Evolutionary conservation across 2,888 invertebrate genomes (phyloP), one percentile per base, ranked within the genome.

Genomic region (Eugnorisma glareosa): DNA sequence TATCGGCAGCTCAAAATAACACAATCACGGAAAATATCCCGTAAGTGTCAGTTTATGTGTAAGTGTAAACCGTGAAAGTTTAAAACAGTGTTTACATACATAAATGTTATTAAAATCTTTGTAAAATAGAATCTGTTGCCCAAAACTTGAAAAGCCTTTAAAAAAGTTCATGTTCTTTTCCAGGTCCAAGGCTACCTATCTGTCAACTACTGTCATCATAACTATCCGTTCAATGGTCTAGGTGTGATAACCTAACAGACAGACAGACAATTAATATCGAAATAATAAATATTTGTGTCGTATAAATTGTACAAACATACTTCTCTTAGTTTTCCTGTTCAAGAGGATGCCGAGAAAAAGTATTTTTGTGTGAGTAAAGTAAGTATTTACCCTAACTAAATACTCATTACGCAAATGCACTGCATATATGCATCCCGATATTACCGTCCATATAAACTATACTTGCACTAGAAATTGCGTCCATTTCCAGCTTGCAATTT

Each of bases 401-500:
- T 15, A 45, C 21, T 54, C 59, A 82, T 76, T 59, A 69, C 59
- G 37, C 66, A 69, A 80, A 70, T 80, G 59, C 45, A 77, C 45
- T 48, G 37, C 45, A 82, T 31, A 82, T 31, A 48, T 73, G 48
- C 40, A 75, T 69, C 45, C 48, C n/a, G 31, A 35, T 67, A 61
- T 77, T 35, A 51, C 48, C 1, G n/a, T 51, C 51, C 31, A 61
- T 54, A 77, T 54, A 77, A 82, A 66, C 59, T 67, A 31, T 43
- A 79, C 63, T 21, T 74, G 63, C 69, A 63, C n/a, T 71, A 59
- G 48, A 69, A 70, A 74, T 82, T 67, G 80, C 74, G 51, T 67
- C 66, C 74, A 75, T 72, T 74, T 59, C 31, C 54, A 72, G 71
- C 45, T 71, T 84, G 54, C 71, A 84, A 84, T 84, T 84, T 84